Evolutionary conservation across 2,888 invertebrate genomes (phyloP).

Genomic region (Drosophila multiciliata): DNA sequence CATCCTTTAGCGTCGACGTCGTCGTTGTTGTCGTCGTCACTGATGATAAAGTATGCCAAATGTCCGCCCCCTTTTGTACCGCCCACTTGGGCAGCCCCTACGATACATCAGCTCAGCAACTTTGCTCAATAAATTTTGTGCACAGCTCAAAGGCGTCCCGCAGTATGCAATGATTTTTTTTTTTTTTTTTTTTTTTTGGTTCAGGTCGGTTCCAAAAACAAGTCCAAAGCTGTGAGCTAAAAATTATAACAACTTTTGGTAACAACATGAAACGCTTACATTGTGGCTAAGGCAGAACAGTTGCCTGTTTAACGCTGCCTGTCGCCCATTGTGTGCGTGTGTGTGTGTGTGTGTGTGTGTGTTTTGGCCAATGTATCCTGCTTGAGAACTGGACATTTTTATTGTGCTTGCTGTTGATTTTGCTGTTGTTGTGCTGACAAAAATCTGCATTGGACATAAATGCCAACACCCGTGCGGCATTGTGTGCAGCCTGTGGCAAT

Average conservation of each 20-base stretch:
- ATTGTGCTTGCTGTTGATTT: conserved; percentile 49
- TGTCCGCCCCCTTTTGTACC: conserved; percentile 64
- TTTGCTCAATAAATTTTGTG: conserved; percentile 79
- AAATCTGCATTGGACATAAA: conserved; percentile 81
- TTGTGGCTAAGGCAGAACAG: conserved; percentile 56
- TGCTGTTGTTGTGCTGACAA: conserved; percentile 59
- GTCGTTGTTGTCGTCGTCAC: conserved; percentile 56
- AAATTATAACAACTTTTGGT: conserved; percentile 80
- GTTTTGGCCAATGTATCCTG: conserved; percentile 24
- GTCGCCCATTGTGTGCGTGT: background rate
- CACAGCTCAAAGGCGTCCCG: conserved; percentile 72
- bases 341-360: background rate
- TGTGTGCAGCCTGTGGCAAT: conserved; percentile 37
- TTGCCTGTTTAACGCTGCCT: conserved; percentile 64
- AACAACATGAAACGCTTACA: conserved; percentile 80
- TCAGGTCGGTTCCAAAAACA: conserved; percentile 50
- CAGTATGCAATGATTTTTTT: conserved; percentile 73
- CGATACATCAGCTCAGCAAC: conserved; percentile 79
- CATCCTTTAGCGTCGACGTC: conserved; percentile 65
- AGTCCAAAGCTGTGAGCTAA: conserved; percentile 62
- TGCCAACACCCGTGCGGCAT: conserved; percentile 74
- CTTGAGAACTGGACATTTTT: conserved; percentile 62
- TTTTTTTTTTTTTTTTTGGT: conserved; percentile 8
- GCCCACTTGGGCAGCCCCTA: conserved; percentile 25
- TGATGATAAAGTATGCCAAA: conserved; percentile 82